Base-by-base conservation (phyloP, 2,113 vertebrate species). In the Tachycineta bicolor region DNA sequence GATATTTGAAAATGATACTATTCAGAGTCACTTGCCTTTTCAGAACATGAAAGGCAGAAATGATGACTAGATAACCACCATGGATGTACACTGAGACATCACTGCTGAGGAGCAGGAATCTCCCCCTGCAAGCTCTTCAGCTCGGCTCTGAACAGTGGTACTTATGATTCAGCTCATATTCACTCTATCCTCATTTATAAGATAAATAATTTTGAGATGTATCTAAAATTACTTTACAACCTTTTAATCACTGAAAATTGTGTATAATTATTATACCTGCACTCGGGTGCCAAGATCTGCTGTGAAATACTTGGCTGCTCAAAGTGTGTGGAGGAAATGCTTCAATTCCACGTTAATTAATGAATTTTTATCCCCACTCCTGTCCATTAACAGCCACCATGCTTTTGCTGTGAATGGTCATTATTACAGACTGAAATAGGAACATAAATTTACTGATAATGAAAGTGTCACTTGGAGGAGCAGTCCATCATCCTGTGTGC, bases 391-490 rank as follows among this genome's bases (percentile, higher is more conserved):
- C 98, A 80, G 85, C 96, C 97, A 97, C 97, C 97, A 96, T 91
- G 88, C 97, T 98, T 98, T 96, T 98, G 97, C 98, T 97, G 95
- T 95, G 97, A 98, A 99, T 97, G 98, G 98, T 98, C 98, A 98
- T 99, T 98, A 99, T 98, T 98, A 98, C 97, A 98, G 98, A 98
- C 98, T 98, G 98, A 99, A 99, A 99, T 98, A 98, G 98, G 98
- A 98, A 98, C 98, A 99, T 99, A 99, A 98, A 99, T 99, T 98
- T 98, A 97, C 97, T 94, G 97, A 98, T 99, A 99, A 99, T 99
- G 98, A 99, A 99, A 99, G 99, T 98, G 99, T 99, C 99, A 98
- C 98, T 98, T 98, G 98, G 98, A 98, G 97, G 97, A 83, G 96
- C 97, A 96, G 98, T 98, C 98, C 97, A 98, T 99, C 98, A 98